Base-by-base conservation (phyloP, 2,797 vertebrate species). In the Syngnathus rostellatus region DNA sequence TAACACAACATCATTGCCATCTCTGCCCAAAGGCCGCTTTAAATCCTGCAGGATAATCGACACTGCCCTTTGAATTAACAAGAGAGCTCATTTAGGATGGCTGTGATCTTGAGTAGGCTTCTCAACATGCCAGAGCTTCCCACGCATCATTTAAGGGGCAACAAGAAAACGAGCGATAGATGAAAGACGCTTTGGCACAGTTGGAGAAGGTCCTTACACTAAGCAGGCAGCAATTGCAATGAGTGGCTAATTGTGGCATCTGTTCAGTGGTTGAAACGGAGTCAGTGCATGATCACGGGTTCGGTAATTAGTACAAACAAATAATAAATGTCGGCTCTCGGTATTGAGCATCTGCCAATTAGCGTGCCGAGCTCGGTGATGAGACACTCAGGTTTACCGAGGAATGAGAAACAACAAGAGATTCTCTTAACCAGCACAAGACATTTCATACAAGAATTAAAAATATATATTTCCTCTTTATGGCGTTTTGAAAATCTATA, bases 161-260 rank as follows among this genome's bases (percentile, higher is more conserved):
- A 45, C 41, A 43, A 62, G 38, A 41, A 41, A 21, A 46, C 31
- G 23, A 46, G 6, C 12, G 41, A 31, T 62, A 80, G 72, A 86
- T 85, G 83, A 90, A 90, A 83, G 83, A 88, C 75, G 72, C 74
- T 83, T 89, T 87, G 90, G 69, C 87, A 79, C 84, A 85, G 87
- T 88, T 85, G 77, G 85, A 90, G 85, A 91, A 86, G 86, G 88
- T 86, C 76, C 54, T 90, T 85, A 86, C 82, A 83, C 87, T 90
- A 91, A 95, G 92, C 87, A 90, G 92, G 86, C 87, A 88, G 87
- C 86, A 83, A 87, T 93, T 93, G 90, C 93, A 93, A 93, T 91
- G 88, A 92, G 89, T 86, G 88, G 87, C 89, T 93, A 90, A 93
- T 94, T 94, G 93, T 89, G 87, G 85, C 91, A 91, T 94, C 91